Evolutionary conservation across 1,140 invertebrate genomes (phyloP), one percentile per base, ranked within the genome.

Genomic region (Muscidifurax raptorellus): DNA sequence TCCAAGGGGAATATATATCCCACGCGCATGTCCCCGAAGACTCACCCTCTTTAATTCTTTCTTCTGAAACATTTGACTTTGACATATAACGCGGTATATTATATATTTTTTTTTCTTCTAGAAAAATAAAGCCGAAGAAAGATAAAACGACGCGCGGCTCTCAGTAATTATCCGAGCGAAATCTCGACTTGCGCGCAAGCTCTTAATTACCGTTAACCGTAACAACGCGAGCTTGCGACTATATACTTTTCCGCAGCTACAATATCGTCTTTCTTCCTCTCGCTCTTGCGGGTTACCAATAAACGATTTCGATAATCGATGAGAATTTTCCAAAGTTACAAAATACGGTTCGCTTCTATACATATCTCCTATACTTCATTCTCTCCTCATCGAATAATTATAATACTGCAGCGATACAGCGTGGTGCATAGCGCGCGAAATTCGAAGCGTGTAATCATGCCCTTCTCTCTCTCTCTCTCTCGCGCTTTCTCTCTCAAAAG

Each of bases 41-140:
- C 40, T 25, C 40, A 10, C 7, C 0, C 40, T 76, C 36, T 28
- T 30, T 78, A n/a, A n/a, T n/a, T 7, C 32, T 64, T 78, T 64
- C 76, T 30, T 78, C 47, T 64, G 0, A 32, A 78, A 64, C 47
- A 78, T 78, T 67, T 80, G 77, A 79, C 64, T 79, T 78, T 18
- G 3, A 15, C n/a, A 18, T 59, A n/a, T 1, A 59, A 18, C 74
- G 32, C 40, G 36, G 0, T 40, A 2, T 76, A 15, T 52, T 74
- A 40, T 22, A n/a, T 36, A 9, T 36, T 5, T 74, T 18, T 0
- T 25, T 30, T 69, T 40, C 13, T 13, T 13, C 27, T 13, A n/a
- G 12, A 30, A 69, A 25, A 69, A 12, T 7, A 40, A 30, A 74
- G 32, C 7, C 18, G 30, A 40, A n/a, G 10, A 3, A 0, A 2